A percentile compares a stretch with the other conserved stretches of the same genome.
phyloP scores from a whole-genome alignment of 2,888 invertebrate species.

The Spisula solida region DNA sequence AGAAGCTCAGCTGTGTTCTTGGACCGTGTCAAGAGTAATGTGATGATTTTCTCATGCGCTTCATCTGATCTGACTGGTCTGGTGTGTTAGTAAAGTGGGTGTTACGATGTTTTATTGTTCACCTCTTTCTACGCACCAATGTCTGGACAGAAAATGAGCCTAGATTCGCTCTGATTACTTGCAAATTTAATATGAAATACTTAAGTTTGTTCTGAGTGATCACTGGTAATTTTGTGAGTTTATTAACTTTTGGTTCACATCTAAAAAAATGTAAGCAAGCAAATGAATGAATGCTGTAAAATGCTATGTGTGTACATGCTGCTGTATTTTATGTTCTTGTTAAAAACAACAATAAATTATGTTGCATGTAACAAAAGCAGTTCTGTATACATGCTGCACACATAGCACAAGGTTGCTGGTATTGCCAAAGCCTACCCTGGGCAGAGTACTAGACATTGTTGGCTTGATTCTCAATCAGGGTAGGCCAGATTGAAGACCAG shows the following conservation, averaged over 20 bases:
- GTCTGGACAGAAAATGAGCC: slow-evolving; percentile 53
- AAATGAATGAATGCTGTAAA: too few species aligned
- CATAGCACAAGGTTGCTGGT: too few species aligned
- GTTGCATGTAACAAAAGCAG: too few species aligned
- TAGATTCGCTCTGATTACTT: slow-evolving; percentile 64
- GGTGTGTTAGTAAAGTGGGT: slow-evolving; percentile 15
- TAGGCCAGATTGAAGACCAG: slow-evolving; percentile 37
- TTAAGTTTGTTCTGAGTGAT: too few species aligned
- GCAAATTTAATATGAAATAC: not conserved
- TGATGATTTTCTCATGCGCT: slow-evolving; percentile 80
- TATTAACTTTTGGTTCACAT: too few species aligned
- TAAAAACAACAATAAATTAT: too few species aligned
- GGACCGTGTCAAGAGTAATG: slow-evolving; percentile 49
- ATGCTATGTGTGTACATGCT: too few species aligned
- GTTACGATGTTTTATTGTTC: slow-evolving; percentile 68
- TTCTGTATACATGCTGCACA: too few species aligned
- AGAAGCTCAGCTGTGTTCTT: not conserved
- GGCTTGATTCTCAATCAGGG: slow-evolving; percentile 48
- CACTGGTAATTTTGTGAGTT: not conserved
- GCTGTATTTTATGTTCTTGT: too few species aligned
- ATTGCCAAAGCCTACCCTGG: slow-evolving; percentile 37
- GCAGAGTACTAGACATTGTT: slow-evolving; percentile 36
- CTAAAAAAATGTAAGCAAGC: too few species aligned
- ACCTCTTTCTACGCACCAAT: slow-evolving; percentile 11
- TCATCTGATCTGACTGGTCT: slow-evolving; percentile 73